Base-by-base conservation (phyloP, 1,140 invertebrate species). In the Drosophila burlai region DNA sequence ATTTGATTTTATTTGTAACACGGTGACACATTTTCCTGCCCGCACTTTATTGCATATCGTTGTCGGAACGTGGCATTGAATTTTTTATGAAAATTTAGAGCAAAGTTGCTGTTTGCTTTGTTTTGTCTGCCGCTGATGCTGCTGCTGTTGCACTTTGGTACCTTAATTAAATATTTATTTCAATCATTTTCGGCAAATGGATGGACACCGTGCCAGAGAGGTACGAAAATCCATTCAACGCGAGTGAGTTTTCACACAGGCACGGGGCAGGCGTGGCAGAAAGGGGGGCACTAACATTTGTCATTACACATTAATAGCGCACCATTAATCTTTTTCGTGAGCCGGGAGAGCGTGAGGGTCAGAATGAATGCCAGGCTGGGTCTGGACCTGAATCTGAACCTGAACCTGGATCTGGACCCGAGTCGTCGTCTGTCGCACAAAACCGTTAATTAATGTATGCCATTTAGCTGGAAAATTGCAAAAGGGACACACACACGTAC, bases 381-480 rank as follows among this genome's bases (percentile, higher is more conserved):
- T 63, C 69, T 74, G 72, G 40, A 63, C 62, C 81, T 73, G 72
- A 75, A 75, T 55, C 57, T 74, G 71, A 74, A 62, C 65, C 81
- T 80, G 76, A 74, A 62, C 65, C 81, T 80, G 76, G 74, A 73
- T 75, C 82, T 68, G 80, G 73, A 62, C 59, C 77, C 72, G 75
- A 77, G 81, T 81, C 71, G 81, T 81, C 71, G 77, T 67, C 75
- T 77, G 75, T 77, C 75, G 75, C 75, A 78, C 75, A 78, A 78
- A 78, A 77, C 76, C 85, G 85, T 90, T 90, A 90, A 90, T 90
- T 90, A 90, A 90, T 90, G 85, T 90, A 90, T 84, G 85, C 86
- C 85, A 90, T 90, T 90, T 90, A 90, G 85, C 86, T 81, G 85
- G 85, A 90, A 90, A 90, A 90, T 90, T 90, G 85, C 85, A 85